A percentile compares a stretch with the other conserved stretches of the same genome.
phyloP scores from a whole-genome alignment of 2,888 invertebrate species.

The Globia sparganii region DNA sequence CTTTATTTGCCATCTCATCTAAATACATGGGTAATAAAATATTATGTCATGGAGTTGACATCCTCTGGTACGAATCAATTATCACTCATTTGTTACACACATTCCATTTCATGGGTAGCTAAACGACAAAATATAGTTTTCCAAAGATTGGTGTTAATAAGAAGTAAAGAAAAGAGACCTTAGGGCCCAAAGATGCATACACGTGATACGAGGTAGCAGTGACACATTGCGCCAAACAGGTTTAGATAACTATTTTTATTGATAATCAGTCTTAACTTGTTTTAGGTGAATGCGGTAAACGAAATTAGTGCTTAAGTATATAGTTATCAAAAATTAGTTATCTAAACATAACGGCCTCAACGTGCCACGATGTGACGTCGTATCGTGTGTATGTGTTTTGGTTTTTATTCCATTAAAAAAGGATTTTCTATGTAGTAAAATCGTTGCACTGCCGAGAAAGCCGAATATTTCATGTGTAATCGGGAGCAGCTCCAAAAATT shows the following conservation, averaged over 20 bases:
- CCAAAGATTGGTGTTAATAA: neutral
- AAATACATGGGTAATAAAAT: conserved; percentile 52
- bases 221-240: no score
- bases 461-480: neutral
- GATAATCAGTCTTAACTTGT: no score
- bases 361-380: no score
- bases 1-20: conserved; percentile 51
- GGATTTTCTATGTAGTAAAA: neutral
- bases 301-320: no score
- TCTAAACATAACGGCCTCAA: no score
- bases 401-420: neutral
- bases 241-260: no score
- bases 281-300: no score
- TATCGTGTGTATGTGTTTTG: no score
- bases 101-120: neutral
- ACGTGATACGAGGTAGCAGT: no score
- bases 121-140: neutral
- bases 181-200: no score
- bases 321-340: no score
- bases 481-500: neutral
- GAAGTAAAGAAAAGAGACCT: neutral
- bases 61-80: conserved; percentile 31
- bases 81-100: conserved; percentile 19
- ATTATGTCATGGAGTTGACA: conserved; percentile 39
- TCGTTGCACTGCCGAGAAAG: neutral